These are phyloP conservation scores for Myrmecobius fasciatus DNA, from an alignment of 2,113 vertebrate species.

Conservation along the genomic window DNA sequence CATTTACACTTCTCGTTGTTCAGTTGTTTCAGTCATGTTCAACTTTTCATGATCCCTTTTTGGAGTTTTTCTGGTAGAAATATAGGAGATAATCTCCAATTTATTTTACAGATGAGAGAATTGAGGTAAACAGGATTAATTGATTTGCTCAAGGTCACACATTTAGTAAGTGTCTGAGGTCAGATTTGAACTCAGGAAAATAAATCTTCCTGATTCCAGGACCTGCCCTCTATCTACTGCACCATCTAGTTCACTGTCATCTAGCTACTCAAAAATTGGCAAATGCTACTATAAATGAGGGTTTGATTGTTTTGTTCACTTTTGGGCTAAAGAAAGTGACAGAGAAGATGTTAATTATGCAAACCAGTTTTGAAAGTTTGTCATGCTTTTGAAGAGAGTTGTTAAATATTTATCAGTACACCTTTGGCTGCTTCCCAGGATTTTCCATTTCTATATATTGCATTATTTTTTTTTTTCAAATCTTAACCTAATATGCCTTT, in stretches of 20 bases:
- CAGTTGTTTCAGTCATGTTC: too few species aligned
- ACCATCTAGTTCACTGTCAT: too few species aligned
- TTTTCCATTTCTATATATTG: neutral
- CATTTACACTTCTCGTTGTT: neutral
- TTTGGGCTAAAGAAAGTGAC: neutral
- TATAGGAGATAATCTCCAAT: too few species aligned
- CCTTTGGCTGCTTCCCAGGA: neutral
- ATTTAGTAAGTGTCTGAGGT: too few species aligned
- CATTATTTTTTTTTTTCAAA: constrained; percentile 35
- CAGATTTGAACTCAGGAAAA: too few species aligned
- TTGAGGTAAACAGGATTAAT: too few species aligned
- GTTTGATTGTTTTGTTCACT: neutral
- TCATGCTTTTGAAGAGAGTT: neutral
- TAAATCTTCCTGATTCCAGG: too few species aligned
- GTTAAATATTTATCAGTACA: neutral
- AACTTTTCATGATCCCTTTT: too few species aligned
- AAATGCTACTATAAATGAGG: neutral
- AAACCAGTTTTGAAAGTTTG: neutral
- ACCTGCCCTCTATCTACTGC: too few species aligned
- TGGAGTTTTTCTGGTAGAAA: too few species aligned
- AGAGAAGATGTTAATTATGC: neutral
- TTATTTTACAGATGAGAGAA: too few species aligned
- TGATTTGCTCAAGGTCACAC: too few species aligned
- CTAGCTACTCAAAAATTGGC: neutral
- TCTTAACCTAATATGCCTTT: neutral